Evolutionary conservation across 1,140 invertebrate species (phyloP).

Genomic region (Spodoptera litura): DNA sequence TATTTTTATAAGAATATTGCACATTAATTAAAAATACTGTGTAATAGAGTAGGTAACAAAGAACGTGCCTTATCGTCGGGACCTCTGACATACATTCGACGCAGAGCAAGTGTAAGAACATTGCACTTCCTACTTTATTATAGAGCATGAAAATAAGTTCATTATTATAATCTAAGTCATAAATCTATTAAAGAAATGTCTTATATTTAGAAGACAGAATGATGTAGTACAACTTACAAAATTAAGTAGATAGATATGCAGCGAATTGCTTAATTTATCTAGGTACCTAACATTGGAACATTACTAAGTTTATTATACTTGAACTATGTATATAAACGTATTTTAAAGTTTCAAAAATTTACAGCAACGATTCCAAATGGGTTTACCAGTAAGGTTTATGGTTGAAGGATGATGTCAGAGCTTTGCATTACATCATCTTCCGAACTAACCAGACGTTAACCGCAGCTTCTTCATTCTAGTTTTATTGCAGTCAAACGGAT

Average conservation of each 20-base stretch:
- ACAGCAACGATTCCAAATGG: slow-evolving; percentile 49
- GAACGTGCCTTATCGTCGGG: slow-evolving; percentile 77
- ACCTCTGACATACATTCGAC: slow-evolving; percentile 74
- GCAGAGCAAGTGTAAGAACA: slow-evolving; percentile 65
- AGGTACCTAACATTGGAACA: no score
- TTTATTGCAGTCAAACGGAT: slow-evolving; percentile 37
- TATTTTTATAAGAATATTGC: background rate
- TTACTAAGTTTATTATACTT: background rate
- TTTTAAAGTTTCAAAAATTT: slow-evolving; percentile 32
- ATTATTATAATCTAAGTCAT: slow-evolving; percentile 28
- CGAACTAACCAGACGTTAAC: slow-evolving; percentile 28
- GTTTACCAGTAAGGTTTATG: slow-evolving; percentile 56
- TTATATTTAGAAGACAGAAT: background rate
- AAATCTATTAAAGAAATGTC: slow-evolving; percentile 11
- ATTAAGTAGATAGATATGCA: no score
- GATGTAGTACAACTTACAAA: no score
- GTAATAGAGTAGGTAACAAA: slow-evolving; percentile 55
- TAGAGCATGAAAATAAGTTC: slow-evolving; percentile 56
- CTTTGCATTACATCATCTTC: slow-evolving; percentile 57
- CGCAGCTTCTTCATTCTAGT: slow-evolving; percentile 20
- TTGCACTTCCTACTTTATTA: slow-evolving; percentile 74
- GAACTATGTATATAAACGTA: background rate
- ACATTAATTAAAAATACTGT: slow-evolving; percentile 51
- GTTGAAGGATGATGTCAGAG: slow-evolving; percentile 59
- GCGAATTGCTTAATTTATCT: no score